phyloP scores from a whole-genome alignment of 2,113 vertebrate genomes.

The Malurus melanocephalus region DNA sequence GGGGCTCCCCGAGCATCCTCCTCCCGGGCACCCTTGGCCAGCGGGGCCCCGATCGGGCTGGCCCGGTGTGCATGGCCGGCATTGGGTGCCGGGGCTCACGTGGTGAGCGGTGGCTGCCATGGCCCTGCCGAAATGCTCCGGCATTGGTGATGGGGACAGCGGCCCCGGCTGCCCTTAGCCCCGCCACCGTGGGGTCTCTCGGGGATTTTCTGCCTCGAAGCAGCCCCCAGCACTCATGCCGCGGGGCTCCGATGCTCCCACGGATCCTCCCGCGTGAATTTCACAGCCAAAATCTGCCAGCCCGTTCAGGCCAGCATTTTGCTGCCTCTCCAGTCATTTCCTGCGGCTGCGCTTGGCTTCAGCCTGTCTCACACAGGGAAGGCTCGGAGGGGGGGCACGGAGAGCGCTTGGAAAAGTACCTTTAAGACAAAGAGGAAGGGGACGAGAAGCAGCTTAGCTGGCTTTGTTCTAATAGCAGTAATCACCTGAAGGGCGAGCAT shows the following conservation, averaged over 20 bases:
- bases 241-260: fast-evolving
- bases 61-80: fast-evolving
- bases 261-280: not conserved
- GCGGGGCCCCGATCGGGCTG: not conserved
- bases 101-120: fast-evolving
- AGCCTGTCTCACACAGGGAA: not conserved
- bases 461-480: conserved; percentile 38
- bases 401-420: not conserved
- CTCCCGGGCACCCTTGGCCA: not conserved
- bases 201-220: not conserved
- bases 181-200: not conserved
- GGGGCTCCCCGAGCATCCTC: not conserved
- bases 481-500: not conserved
- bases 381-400: not conserved
- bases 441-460: conserved; percentile 24
- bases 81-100: not conserved
- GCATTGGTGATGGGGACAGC: fast-evolving
- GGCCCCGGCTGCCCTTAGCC: no score
- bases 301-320: not conserved
- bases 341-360: not conserved
- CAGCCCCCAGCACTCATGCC: fast-evolving
- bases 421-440: conserved; percentile 36
- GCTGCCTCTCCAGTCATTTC: not conserved
- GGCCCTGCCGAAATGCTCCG: not conserved
- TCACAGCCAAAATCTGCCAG: not conserved